A percentile compares a stretch with the other conserved stretches of the same genome.
Conservation (phyloP, 2,113 vertebrate species). For the Hippoglossus stenolepis region DNA sequence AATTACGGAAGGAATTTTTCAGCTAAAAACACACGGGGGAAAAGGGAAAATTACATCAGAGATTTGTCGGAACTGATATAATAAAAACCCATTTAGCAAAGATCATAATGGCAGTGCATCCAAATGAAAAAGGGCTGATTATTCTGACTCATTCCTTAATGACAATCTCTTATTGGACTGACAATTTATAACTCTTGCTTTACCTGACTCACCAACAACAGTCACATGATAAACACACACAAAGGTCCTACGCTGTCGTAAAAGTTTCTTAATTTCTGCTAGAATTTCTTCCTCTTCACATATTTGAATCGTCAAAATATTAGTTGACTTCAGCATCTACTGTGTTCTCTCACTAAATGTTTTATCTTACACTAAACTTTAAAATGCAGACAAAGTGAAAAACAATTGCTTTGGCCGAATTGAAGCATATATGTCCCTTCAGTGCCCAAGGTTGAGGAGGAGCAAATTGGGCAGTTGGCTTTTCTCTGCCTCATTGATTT, state of each 20-base stretch:
- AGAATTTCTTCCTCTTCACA: neutral
- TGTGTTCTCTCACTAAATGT: neutral
- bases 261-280: neutral
- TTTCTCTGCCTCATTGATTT: slow-evolving; percentile 13
- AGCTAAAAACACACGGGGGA: neutral
- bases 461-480: neutral
- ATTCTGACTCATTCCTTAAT: too few species aligned
- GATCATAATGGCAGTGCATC: too few species aligned
- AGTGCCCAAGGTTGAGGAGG: neutral
- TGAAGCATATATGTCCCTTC: neutral
- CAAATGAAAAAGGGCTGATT: too few species aligned
- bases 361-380: neutral
- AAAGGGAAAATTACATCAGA: too few species aligned
- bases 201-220: neutral
- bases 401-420: neutral
- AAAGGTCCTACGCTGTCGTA: neutral
- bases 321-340: neutral
- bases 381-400: neutral
- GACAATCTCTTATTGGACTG: neutral
- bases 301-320: neutral
- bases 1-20: neutral
- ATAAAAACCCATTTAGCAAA: too few species aligned
- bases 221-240: neutral
- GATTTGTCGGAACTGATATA: too few species aligned
- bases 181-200: neutral